Evolutionary conservation across 2,113 vertebrate genomes (phyloP), one percentile per base, ranked within the genome.

Genomic region (Actinemys pallida): DNA sequence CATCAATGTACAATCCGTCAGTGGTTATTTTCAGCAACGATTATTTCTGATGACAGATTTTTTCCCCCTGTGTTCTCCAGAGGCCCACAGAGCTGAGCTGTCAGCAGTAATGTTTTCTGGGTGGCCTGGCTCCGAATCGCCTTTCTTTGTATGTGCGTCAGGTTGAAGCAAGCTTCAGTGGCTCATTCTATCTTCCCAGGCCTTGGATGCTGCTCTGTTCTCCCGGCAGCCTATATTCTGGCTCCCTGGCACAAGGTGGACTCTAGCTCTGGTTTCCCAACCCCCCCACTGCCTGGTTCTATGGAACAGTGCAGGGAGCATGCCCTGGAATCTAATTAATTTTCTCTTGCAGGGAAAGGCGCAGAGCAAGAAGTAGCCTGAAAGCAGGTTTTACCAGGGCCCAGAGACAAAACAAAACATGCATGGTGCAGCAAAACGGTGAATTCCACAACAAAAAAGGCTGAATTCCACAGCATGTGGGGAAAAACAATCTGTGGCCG

Each of bases 101-200:
- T 78, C 78, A 83, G 17, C 86, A 95, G 42, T 13, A 22, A 9
- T 1, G 79, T 86, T 86, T 22, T 81, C 83, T 88, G 83, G 6
- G 88, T 20, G 45, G 90, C 53, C 87, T 85, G 57, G 65, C 81
- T 92, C 14, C 65, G 83, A 92, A 24, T 56, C 35, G 53, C 8
- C 0, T 72, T 89, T n/a, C 8, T 10, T 65, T 29, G 16, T 54
- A 3, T 0, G 0, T 10, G 47, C 29, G 92, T 80, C 81, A 86
- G 84, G 86, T 81, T 85, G 84, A 85, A 91, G 49, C 2, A 54
- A 54, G 52, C 81, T 27, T 1, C 72, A 42, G 31, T 84, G 79
- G 89, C 62, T 94, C 89, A 86, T 31, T 27, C 84, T 89, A 54
- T 78, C 92, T 92, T 94, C 57, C 90, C 45, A 87, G 85, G 85